These are phyloP conservation scores for Streptopelia turtur DNA, from an alignment of 2,797 vertebrate species.

Conservation along the genomic window DNA sequence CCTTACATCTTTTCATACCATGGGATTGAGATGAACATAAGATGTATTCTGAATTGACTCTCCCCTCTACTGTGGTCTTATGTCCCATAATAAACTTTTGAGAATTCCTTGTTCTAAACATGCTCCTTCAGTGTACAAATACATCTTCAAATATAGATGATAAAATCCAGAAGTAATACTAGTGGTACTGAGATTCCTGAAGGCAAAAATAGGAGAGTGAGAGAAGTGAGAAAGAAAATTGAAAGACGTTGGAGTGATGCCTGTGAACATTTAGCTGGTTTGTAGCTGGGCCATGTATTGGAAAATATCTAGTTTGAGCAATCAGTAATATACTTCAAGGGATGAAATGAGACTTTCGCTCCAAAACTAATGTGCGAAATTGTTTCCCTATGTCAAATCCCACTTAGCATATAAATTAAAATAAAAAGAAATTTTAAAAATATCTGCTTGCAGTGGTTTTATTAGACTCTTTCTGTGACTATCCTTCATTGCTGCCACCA, in stretches of 20 bases:
- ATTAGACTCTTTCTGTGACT: neutral
- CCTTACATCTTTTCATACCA: neutral
- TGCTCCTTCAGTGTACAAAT: neutral
- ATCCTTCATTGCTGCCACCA: neutral
- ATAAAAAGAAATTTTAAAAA: neutral
- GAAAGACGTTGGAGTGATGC: neutral
- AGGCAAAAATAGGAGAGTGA: slow-evolving; percentile 25
- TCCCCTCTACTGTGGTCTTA: neutral
- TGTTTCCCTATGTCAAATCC: neutral
- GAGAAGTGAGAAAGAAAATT: slow-evolving; percentile 34
- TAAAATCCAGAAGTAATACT: neutral
- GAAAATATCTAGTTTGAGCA: neutral
- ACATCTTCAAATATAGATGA: neutral
- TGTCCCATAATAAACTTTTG: neutral
- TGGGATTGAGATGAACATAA: neutral
- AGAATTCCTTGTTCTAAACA: slow-evolving; percentile 9
- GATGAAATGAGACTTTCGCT: slow-evolving; percentile 25
- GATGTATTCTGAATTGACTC: neutral
- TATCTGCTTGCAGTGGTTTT: neutral
- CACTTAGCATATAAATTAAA: neutral
- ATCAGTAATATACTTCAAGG: neutral
- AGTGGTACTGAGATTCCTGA: neutral
- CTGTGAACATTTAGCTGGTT: slow-evolving; percentile 26
- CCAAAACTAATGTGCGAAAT: slow-evolving; percentile 6
- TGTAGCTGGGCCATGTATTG: neutral